Conservation (phyloP, 1,140 invertebrate genomes). For the Sitodiplosis mosellana region DNA sequence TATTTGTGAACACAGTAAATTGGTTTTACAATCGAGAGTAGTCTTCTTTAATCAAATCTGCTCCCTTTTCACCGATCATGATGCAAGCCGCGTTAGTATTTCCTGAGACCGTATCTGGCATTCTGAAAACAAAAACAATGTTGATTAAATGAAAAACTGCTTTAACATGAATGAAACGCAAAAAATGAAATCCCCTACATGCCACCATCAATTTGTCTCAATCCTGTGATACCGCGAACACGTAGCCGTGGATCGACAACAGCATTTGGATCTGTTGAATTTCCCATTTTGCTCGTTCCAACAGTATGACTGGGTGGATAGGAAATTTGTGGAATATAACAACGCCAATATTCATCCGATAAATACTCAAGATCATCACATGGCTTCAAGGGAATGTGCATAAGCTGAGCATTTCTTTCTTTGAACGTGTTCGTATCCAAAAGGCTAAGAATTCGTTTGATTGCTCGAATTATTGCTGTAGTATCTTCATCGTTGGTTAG, state of each 20-base stretch:
- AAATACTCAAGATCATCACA: slow-evolving; percentile 15
- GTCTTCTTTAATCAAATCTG: slow-evolving; percentile 28
- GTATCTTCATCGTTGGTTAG: slow-evolving; percentile 27
- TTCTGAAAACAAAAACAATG: neutral
- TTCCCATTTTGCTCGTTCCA: slow-evolving; percentile 43
- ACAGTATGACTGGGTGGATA: slow-evolving; percentile 29
- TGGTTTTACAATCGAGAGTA: no score
- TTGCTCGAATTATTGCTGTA: slow-evolving; percentile 15
- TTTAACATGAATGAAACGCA: no score
- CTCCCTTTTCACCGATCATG: slow-evolving; percentile 35
- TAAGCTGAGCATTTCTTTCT: slow-evolving; percentile 13
- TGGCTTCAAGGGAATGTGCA: slow-evolving; percentile 16
- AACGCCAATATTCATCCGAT: slow-evolving; percentile 21
- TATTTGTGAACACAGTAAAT: no score
- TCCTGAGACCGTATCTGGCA: slow-evolving; percentile 2
- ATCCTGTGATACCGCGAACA: slow-evolving; percentile 32
- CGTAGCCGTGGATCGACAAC: slow-evolving; percentile 10
- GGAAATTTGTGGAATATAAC: slow-evolving; percentile 27
- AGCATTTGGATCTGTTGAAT: slow-evolving; percentile 3
- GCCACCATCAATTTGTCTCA: slow-evolving; percentile 47
- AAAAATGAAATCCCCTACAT: neutral
- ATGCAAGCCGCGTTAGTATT: slow-evolving; percentile 11
- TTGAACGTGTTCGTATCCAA: slow-evolving; percentile 5
- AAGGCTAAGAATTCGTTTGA: slow-evolving; percentile 4
- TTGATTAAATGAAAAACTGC: no score